A percentile compares a stretch with the other conserved stretches of the same genome.
phyloP scores from a whole-genome alignment of 2,888 invertebrate species.

The Meteorus colon region DNA sequence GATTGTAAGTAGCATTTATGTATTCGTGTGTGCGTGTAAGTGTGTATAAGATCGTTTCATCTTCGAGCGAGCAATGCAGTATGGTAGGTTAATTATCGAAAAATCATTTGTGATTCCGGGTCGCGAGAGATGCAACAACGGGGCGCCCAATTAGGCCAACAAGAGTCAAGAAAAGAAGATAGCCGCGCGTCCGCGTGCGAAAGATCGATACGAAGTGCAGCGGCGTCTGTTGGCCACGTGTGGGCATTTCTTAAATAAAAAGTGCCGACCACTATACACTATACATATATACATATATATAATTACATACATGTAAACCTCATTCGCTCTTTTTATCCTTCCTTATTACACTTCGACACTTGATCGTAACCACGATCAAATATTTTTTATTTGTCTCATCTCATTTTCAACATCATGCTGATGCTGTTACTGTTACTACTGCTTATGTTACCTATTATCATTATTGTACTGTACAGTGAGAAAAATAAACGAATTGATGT shows the following conservation, averaged over 20 bases:
- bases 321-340: constrained; percentile 40
- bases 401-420: constrained; percentile 27
- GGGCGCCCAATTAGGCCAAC: constrained; percentile 60
- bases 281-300: not conserved
- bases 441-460: constrained; percentile 8
- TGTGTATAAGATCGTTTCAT: not conserved
- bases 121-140: constrained; percentile 47
- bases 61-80: not conserved
- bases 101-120: constrained; percentile 58
- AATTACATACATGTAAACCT: constrained; percentile 17
- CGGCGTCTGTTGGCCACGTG: constrained; percentile 66
- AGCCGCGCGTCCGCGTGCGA: constrained; percentile 38
- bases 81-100: constrained; percentile 60
- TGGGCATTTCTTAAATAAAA: constrained; percentile 62
- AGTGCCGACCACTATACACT: constrained; percentile 55
- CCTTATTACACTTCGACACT: constrained; percentile 40
- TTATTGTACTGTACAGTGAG: not conserved
- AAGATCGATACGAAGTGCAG: constrained; percentile 44
- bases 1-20: constrained; percentile 46
- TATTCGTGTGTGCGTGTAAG: not conserved
- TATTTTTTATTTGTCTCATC: not conserved
- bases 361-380: constrained; percentile 22
- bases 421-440: not conserved
- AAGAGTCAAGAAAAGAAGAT: constrained; percentile 29
- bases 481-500: constrained; percentile 6